Conservation (phyloP, 2,888 invertebrate species). For the Scaptomyza tumidula region DNA sequence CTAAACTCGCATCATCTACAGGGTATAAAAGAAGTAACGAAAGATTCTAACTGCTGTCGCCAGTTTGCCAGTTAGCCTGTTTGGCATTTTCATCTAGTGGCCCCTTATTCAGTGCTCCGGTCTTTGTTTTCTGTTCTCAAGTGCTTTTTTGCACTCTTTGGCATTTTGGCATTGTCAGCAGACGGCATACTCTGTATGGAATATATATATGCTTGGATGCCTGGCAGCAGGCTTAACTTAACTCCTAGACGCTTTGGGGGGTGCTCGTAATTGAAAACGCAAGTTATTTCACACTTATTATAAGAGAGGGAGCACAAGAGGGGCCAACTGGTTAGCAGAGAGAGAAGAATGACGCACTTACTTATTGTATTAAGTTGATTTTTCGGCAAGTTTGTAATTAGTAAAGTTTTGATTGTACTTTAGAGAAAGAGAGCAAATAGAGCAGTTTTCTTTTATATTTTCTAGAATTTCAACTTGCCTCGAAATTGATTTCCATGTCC, state of each 20-base stretch:
- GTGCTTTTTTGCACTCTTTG: conserved; percentile 70
- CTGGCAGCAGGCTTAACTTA: conserved; percentile 59
- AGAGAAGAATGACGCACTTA: conserved; percentile 62
- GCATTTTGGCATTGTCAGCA: conserved; percentile 79
- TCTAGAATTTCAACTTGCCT: conserved; percentile 37
- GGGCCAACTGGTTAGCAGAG: conserved; percentile 16
- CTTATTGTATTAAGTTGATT: conserved; percentile 82
- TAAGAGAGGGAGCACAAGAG: conserved; percentile 3
- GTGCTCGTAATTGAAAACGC: conserved; percentile 81
- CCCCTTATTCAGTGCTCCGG: conserved; percentile 8
- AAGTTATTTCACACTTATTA: conserved; percentile 80
- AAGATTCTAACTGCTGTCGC: conserved; percentile 34
- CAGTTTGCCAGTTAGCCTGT: conserved; percentile 11
- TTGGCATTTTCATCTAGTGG: conserved; percentile 13
- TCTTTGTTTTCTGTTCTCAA: conserved; percentile 54
- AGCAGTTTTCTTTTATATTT: conserved; percentile 49
- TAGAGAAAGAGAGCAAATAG: conserved; percentile 8
- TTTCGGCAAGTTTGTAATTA: conserved; percentile 82
- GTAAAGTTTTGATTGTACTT: conserved; percentile 81
- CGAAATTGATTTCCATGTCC: conserved; percentile 67
- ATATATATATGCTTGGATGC: conserved; percentile 71
- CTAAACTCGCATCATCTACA: background rate
- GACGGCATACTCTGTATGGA: conserved; percentile 50
- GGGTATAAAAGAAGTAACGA: conserved; percentile 18
- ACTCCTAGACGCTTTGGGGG: conserved; percentile 22